Evolutionary conservation across 53 echinoderm and acorn worm species (phyloP).

Genomic region (Astropecten irregularis): DNA sequence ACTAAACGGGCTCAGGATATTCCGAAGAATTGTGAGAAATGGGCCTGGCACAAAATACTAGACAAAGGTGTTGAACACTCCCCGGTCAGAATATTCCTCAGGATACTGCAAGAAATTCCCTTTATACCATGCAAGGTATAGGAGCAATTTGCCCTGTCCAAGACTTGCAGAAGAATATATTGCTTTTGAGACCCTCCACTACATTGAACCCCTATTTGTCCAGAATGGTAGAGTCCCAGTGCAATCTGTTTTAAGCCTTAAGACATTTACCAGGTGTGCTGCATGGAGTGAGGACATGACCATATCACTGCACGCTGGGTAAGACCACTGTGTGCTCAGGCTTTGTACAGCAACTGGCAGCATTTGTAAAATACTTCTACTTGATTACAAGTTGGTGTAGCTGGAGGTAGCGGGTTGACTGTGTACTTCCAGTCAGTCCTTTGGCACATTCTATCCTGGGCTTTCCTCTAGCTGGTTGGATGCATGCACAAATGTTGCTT

Average conservation of each 20-base stretch:
- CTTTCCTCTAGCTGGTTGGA: neutral
- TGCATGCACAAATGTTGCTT: neutral
- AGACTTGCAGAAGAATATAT: neutral
- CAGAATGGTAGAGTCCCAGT: slow-evolving; percentile 30
- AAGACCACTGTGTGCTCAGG: slow-evolving; percentile 39
- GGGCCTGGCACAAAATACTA: neutral
- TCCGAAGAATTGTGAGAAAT: slow-evolving; percentile 12
- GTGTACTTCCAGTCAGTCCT: slow-evolving; percentile 16
- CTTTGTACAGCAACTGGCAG: slow-evolving; percentile 39
- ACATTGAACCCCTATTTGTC: neutral
- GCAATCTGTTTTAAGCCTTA: slow-evolving; percentile 50
- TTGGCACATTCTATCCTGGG: neutral
- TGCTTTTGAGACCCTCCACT: slow-evolving; percentile 17
- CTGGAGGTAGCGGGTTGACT: slow-evolving; percentile 33
- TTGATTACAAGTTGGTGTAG: slow-evolving; percentile 59
- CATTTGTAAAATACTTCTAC: slow-evolving; percentile 51
- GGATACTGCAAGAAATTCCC: slow-evolving; percentile 9
- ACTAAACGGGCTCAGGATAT: slow-evolving; percentile 24
- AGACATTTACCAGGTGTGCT: slow-evolving; percentile 58
- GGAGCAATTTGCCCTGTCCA: neutral
- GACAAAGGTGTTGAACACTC: neutral
- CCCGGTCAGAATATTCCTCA: neutral
- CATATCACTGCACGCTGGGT: slow-evolving; percentile 45
- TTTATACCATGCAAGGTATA: too few relatives aligned
- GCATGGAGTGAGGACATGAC: slow-evolving; percentile 30